Base-by-base conservation (phyloP, 2,888 invertebrate genomes). In the Meandrusa payeni region DNA sequence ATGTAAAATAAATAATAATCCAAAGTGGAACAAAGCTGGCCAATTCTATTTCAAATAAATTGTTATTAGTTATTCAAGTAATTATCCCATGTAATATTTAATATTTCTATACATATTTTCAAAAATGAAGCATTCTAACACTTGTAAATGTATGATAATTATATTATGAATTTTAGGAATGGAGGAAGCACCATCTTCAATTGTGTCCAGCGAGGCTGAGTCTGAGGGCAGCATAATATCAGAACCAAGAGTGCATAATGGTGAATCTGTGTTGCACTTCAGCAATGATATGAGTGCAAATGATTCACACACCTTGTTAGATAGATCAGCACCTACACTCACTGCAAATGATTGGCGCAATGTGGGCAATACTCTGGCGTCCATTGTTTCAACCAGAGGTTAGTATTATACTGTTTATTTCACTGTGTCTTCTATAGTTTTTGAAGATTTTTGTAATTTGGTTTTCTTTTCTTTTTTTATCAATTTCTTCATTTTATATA, bases 161-260 rank as follows among this genome's bases (percentile, higher is more conserved):
- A n/a, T 27, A 27, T n/a, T n/a, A n/a, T n/a, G n/a, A n/a, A n/a
- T 17, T 26, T 61, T 68, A 52, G 80, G 76, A 2, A 68, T 71
- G n/a, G 86, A 86, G 52, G 86, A 86, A 43, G 76, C 85, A n/a
- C 80, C 82, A 6, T 81, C 83, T 5, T 85, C 85, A 1, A 81
- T 87, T 81, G 83, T 85, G 20, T 86, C 86, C 1, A 85, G 85
- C 38, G 87, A 87, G 48, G 82, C 81, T 1, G 86, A 87, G 48
- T 87, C 86, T 0, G 87, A 86, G 40, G 79, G 76, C 48, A 83
- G 86, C 42, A 61, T 76, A 10, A 51, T 80, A 10, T 76, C 80
- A 0, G 85, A 85, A 26, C 64, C 64, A 5, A 62, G 55, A 6
- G 62, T 78, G 1, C 67, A 70, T 43, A 79, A 80, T 22, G 45